These are phyloP conservation scores for Hydra vulgaris DNA, from an alignment of 30 jellyfish, hydroid and myxozoan genomes.

Conservation along the genomic window DNA sequence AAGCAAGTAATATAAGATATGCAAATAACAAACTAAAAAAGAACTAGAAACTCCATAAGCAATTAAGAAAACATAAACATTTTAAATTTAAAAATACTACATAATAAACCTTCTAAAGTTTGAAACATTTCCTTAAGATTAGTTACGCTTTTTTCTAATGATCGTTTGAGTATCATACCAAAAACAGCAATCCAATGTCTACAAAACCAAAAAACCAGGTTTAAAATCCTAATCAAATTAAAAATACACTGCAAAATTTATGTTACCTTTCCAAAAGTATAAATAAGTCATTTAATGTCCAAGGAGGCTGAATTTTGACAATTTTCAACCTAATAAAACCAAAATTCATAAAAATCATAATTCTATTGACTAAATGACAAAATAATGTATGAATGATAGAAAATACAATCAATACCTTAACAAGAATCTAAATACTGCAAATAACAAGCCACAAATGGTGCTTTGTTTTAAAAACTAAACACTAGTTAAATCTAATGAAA, in stretches of 20 bases:
- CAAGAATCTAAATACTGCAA: background rate
- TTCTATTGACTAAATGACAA: no score
- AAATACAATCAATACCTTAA: background rate
- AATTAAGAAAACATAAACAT: no score
- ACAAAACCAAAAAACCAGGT: no score
- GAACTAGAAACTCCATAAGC: no score
- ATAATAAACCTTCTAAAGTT: slow-evolving; percentile 53
- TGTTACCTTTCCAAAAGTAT: slow-evolving; percentile 58
- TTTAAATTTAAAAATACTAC: no score
- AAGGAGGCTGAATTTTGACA: slow-evolving; percentile 84
- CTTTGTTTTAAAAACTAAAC: no score
- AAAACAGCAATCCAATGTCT: slow-evolving; percentile 98
- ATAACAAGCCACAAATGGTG: background rate
- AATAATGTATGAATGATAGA: no score
- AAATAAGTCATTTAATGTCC: slow-evolving; percentile 79
- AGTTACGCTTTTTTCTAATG: slow-evolving; percentile 17
- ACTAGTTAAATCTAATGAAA: no score
- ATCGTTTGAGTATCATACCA: slow-evolving; percentile 51
- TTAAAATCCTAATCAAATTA: background rate
- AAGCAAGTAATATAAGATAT: no score
- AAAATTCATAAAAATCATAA: no score
- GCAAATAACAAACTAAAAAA: no score
- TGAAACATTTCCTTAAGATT: slow-evolving; percentile 30
- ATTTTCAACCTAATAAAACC: slow-evolving; percentile 54
- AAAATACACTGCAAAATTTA: background rate